Conservation (phyloP, 2,888 invertebrate genomes). For the Chirona hameri region DNA sequence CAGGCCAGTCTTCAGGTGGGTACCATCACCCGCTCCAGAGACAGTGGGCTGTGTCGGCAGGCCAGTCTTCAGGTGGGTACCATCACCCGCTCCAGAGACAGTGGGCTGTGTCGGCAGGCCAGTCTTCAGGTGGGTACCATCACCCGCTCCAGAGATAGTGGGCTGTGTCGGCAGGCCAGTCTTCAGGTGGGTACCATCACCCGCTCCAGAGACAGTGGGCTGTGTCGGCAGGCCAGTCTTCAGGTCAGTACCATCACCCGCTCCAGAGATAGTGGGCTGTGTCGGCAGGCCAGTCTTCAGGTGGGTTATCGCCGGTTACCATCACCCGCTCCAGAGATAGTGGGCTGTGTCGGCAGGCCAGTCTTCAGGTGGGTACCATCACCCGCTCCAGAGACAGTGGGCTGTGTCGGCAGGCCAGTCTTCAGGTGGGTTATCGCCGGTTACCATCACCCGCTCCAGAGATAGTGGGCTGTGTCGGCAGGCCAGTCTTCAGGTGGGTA, state of each 20-base stretch:
- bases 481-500: conserved; percentile 9
- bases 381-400: background rate
- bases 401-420: background rate
- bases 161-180: background rate
- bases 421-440: background rate
- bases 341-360: background rate
- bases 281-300: conserved; percentile 7
- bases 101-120: background rate
- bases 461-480: background rate
- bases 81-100: too few species aligned
- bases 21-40: too few species aligned
- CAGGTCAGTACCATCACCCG: too few species aligned
- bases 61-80: conserved; percentile 7
- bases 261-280: background rate
- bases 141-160: background rate
- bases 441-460: too few species aligned
- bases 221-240: background rate
- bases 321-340: background rate
- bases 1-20: conserved; percentile 22
- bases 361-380: conserved; percentile 6
- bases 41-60: background rate
- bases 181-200: conserved; percentile 6
- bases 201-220: background rate
- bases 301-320: background rate
- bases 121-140: conserved; percentile 9